Conservation (phyloP, 2,113 vertebrate genomes). For the Chaenogobius annularis region DNA sequence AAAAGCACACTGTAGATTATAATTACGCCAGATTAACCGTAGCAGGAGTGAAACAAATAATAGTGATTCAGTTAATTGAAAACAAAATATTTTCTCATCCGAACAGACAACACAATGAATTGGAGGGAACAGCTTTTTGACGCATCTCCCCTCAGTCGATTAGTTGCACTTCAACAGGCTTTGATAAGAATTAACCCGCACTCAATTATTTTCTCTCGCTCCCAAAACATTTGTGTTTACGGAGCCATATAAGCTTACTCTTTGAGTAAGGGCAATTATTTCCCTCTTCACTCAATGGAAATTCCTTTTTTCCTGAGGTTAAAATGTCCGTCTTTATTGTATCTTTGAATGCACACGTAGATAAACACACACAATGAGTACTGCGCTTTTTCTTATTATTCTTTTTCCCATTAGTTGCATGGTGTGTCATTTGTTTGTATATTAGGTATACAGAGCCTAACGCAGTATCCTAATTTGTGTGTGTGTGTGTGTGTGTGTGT, state of each 20-base stretch:
- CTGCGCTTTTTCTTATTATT: neutral
- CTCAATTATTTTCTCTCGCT: conserved; percentile 68
- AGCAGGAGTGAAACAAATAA: conserved; percentile 73
- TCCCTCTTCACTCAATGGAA: conserved; percentile 47
- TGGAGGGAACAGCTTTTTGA: conserved; percentile 68
- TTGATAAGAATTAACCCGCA: conserved; percentile 79
- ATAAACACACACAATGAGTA: conserved; percentile 29
- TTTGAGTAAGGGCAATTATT: conserved; percentile 66
- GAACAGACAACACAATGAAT: conserved; percentile 75
- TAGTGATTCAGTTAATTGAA: conserved; percentile 80
- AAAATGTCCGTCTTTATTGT: conserved; percentile 41
- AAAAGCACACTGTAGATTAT: conserved; percentile 55
- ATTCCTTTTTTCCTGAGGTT: conserved; percentile 41
- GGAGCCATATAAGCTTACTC: conserved; percentile 52
- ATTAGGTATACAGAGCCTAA: neutral
- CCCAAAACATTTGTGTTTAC: conserved; percentile 65
- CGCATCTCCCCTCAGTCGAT: conserved; percentile 71
- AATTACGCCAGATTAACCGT: conserved; percentile 74
- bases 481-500: neutral
- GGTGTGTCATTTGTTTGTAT: neutral
- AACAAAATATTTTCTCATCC: conserved; percentile 77
- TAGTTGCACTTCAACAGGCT: conserved; percentile 79
- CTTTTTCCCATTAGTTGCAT: neutral
- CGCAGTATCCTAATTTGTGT: neutral
- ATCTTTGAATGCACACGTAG: conserved; percentile 13